These are phyloP conservation scores for Oncorhynchus clarkii DNA, from an alignment of 2,113 vertebrate genomes.

Conservation along the genomic window DNA sequence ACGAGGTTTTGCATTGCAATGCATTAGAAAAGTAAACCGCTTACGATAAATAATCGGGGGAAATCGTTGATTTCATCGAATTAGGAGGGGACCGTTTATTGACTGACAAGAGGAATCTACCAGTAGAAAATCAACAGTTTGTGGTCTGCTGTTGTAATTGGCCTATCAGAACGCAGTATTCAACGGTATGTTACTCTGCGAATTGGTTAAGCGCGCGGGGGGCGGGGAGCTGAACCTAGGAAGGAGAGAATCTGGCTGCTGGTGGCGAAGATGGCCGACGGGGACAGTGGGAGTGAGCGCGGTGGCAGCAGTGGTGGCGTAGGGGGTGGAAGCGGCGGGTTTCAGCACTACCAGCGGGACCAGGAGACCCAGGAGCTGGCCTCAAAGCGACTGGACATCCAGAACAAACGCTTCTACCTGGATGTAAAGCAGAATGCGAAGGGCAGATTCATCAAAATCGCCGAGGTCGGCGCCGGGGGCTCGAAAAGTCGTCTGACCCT, in stretches of 20 bases:
- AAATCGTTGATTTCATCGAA: conserved; percentile 2
- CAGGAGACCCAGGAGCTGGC: conserved; percentile 89
- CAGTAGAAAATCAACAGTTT: too few species aligned
- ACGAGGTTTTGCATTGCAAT: too few species aligned
- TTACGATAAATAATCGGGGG: too few species aligned
- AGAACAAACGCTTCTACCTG: conserved; percentile 91
- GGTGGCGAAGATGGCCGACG: conserved; percentile 93
- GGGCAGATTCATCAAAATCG: conserved; percentile 95
- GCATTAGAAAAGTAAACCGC: too few species aligned
- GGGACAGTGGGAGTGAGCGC: conserved; percentile 87
- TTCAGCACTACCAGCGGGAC: conserved; percentile 78
- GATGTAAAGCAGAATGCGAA: conserved; percentile 91
- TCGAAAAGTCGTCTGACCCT: conserved; percentile 91
- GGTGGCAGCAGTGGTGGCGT: conserved; percentile 40
- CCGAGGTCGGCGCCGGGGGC: conserved; percentile 94
- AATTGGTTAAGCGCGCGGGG: conserved; percentile 15
- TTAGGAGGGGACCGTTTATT: not conserved
- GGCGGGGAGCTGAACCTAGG: conserved; percentile 65
- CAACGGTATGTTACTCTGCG: conserved; percentile 42
- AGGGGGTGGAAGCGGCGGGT: conserved; percentile 43
- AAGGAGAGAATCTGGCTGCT: conserved; percentile 66
- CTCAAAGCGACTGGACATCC: conserved; percentile 88
- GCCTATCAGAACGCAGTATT: conserved; percentile 36
- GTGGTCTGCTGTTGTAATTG: conserved; percentile 1
- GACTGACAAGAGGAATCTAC: too few species aligned